Evolutionary conservation across 2,797 vertebrate species (phyloP).

Genomic region (Lagocephalus sceleratus): DNA sequence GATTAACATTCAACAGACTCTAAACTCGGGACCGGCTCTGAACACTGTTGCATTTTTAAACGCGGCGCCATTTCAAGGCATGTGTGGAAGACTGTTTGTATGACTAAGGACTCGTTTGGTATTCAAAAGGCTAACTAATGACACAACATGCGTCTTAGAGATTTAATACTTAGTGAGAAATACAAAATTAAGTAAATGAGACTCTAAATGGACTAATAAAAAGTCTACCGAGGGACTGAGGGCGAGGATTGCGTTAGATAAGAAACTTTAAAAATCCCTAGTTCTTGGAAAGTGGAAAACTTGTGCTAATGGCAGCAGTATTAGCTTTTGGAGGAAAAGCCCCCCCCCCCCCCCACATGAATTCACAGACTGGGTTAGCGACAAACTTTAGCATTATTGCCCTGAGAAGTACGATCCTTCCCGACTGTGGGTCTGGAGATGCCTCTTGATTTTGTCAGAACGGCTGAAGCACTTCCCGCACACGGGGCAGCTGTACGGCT

Average conservation of each 20-base stretch:
- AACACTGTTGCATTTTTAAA: slow-evolving; percentile 49
- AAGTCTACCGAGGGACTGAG: slow-evolving; percentile 50
- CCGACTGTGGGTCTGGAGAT: slow-evolving; percentile 74
- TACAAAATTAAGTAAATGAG: slow-evolving; percentile 59
- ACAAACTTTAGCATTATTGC: slow-evolving; percentile 54
- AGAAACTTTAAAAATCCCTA: slow-evolving; percentile 45
- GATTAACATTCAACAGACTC: neutral
- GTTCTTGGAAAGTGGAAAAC: slow-evolving; percentile 41
- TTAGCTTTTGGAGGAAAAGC: slow-evolving; percentile 52
- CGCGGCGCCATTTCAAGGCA: slow-evolving; percentile 52
- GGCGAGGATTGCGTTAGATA: slow-evolving; percentile 48
- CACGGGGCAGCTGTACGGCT: slow-evolving; percentile 75
- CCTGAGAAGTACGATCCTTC: slow-evolving; percentile 75
- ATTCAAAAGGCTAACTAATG: slow-evolving; percentile 57
- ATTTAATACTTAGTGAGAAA: slow-evolving; percentile 53
- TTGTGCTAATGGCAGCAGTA: slow-evolving; percentile 56
- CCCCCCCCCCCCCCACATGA: slow-evolving; percentile 41
- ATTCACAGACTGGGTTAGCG: slow-evolving; percentile 36
- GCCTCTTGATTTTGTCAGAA: slow-evolving; percentile 77
- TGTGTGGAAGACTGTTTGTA: slow-evolving; percentile 67
- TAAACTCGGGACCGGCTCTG: slow-evolving; percentile 22
- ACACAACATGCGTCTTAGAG: slow-evolving; percentile 53
- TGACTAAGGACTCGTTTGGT: slow-evolving; percentile 54
- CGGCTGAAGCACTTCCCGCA: slow-evolving; percentile 77
- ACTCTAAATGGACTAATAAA: slow-evolving; percentile 64